Evolutionary conservation across 2,797 vertebrate species (phyloP).

Genomic region (Philypnodon macrostomus): DNA sequence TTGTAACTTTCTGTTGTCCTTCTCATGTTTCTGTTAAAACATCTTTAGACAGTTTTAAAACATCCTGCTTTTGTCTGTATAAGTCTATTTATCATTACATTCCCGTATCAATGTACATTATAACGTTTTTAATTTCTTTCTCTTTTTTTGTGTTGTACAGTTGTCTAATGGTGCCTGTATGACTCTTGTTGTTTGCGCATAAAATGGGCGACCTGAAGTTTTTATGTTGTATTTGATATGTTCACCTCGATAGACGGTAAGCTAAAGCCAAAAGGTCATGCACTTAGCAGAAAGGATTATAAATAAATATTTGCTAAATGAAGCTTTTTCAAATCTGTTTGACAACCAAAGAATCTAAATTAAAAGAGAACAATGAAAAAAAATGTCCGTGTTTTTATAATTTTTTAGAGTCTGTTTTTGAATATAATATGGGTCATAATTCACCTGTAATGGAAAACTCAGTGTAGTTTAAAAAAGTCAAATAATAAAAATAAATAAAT

Average conservation of each 20-base stretch:
- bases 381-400: conserved; percentile 23
- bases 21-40: conserved; percentile 23
- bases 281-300: conserved; percentile 43
- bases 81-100: conserved; percentile 35
- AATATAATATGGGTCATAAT: no score
- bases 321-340: conserved; percentile 40
- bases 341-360: conserved; percentile 57
- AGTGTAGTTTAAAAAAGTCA: no score
- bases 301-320: conserved; percentile 45
- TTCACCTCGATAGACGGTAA: conserved; percentile 51
- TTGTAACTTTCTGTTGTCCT: conserved; percentile 27
- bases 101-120: conserved; percentile 32
- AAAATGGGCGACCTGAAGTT: conserved; percentile 53
- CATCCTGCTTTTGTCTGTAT: conserved; percentile 11
- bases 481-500: no score
- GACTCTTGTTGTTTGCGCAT: conserved; percentile 47
- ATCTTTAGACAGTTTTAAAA: conserved; percentile 11
- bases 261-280: conserved; percentile 34
- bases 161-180: conserved; percentile 37
- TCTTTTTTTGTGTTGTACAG: conserved; percentile 56
- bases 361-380: conserved; percentile 48
- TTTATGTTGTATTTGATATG: conserved; percentile 62
- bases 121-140: conserved; percentile 24
- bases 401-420: conserved; percentile 7
- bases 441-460: no score